phyloP scores from a whole-genome alignment of 2,113 vertebrate genomes.

The Leptosomus discolor region DNA sequence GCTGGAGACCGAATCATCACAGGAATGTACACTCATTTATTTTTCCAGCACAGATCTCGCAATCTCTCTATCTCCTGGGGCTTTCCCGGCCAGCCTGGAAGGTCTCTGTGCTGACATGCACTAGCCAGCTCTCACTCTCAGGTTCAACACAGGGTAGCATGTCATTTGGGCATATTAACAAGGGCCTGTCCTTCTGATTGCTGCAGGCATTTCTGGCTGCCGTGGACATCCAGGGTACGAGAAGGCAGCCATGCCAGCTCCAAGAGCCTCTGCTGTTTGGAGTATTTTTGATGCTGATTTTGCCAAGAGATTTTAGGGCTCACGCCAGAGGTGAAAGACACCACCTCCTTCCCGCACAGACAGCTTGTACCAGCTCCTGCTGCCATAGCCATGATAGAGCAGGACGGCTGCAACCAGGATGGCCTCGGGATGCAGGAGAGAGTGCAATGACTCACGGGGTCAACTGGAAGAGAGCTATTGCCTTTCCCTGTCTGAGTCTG shows the following conservation, averaged over 20 bases:
- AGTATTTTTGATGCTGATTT: background rate
- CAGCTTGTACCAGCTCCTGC: background rate
- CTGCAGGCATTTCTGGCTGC: background rate
- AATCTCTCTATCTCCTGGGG: background rate
- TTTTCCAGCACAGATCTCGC: background rate
- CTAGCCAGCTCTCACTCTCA: background rate
- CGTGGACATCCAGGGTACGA: fast-evolving
- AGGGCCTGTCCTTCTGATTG: background rate
- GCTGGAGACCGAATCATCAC: background rate
- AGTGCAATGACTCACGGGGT: background rate
- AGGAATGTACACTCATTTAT: background rate
- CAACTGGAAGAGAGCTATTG: background rate
- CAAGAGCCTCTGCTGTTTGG: background rate
- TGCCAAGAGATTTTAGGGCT: background rate
- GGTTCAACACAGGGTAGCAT: background rate
- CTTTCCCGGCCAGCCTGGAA: background rate
- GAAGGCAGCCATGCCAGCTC: background rate
- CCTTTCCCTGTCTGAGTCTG: background rate
- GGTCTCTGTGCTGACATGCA: background rate
- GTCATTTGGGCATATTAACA: background rate
- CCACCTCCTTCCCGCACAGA: background rate
- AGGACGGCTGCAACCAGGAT: background rate
- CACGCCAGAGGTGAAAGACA: background rate
- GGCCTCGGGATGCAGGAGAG: background rate
- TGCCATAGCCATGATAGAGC: fast-evolving